These are phyloP conservation scores for Andrena hattorfiana DNA, from an alignment of 2,888 invertebrate genomes.

Conservation along the genomic window DNA sequence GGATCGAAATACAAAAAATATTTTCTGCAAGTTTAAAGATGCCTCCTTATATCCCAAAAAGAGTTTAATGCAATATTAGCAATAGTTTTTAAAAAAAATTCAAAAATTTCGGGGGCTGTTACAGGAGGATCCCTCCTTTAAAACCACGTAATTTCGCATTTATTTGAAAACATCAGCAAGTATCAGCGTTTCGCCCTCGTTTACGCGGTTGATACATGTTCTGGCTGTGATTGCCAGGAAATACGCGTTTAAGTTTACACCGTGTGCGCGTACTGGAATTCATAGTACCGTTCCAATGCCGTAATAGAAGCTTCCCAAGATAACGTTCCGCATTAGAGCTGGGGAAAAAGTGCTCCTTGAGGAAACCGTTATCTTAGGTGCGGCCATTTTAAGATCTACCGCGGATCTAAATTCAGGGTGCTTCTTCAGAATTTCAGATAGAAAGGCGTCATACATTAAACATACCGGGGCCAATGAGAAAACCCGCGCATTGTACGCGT, in stretches of 20 bases:
- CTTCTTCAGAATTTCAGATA: constrained; percentile 51
- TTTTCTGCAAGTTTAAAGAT: no score
- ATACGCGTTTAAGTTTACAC: constrained; percentile 40
- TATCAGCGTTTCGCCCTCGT: not conserved
- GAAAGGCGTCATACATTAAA: constrained; percentile 52
- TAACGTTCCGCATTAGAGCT: constrained; percentile 55
- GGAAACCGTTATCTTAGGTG: constrained; percentile 62
- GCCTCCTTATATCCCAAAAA: no score
- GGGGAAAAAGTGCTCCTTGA: constrained; percentile 50
- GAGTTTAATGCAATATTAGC: no score
- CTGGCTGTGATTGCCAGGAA: constrained; percentile 23
- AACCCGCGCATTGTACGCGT: constrained; percentile 1
- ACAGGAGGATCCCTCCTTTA: not conserved
- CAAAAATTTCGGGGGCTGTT: not conserved
- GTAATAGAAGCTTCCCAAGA: constrained; percentile 49
- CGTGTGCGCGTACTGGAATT: constrained; percentile 32
- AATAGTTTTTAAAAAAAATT: no score
- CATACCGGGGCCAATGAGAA: constrained; percentile 42
- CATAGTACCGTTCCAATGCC: constrained; percentile 42
- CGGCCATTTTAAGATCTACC: constrained; percentile 51
- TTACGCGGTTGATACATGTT: constrained; percentile 11
- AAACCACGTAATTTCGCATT: not conserved
- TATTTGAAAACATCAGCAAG: not conserved
- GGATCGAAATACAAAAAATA: no score
- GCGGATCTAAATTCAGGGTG: constrained; percentile 45